phyloP scores from a whole-genome alignment of 1,140 invertebrate genomes.

The Dinoponera quadriceps region DNA sequence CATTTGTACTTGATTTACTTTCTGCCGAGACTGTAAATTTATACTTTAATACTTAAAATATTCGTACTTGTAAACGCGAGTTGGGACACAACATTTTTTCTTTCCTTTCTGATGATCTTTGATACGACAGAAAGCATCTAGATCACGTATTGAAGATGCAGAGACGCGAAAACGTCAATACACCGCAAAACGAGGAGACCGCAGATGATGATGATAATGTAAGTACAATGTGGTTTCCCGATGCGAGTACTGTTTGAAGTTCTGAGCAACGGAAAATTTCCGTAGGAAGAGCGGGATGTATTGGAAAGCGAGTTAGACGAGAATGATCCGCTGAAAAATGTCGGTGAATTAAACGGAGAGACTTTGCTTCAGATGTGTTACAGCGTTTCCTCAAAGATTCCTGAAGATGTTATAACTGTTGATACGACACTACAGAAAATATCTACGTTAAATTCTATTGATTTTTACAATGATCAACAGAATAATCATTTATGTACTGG shows the following conservation, averaged over 20 bases:
- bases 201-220: conserved; percentile 80
- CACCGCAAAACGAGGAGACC: conserved; percentile 71
- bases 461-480: conserved; percentile 38
- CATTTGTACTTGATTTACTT: not conserved
- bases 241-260: not conserved
- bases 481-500: conserved; percentile 22
- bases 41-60: not conserved
- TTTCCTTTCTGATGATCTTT: conserved; percentile 11
- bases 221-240: conserved; percentile 26
- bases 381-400: conserved; percentile 47
- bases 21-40: not conserved
- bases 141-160: conserved; percentile 77
- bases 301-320: conserved; percentile 80
- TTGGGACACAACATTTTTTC: conserved; percentile 9
- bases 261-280: not conserved
- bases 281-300: conserved; percentile 78
- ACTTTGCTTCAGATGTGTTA: conserved; percentile 76
- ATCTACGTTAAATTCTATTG: not conserved
- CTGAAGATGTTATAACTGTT: conserved; percentile 19
- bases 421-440: conserved; percentile 20
- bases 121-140: conserved; percentile 72
- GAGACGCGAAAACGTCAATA: conserved; percentile 67
- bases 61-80: conserved; percentile 4
- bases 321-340: conserved; percentile 77
- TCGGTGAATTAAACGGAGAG: conserved; percentile 79